A percentile compares a stretch with the other conserved stretches of the same genome.
These are phyloP conservation scores for Cheiracanthium punctorium DNA, from an alignment of 2,888 invertebrate species.

Conservation along the genomic window DNA sequence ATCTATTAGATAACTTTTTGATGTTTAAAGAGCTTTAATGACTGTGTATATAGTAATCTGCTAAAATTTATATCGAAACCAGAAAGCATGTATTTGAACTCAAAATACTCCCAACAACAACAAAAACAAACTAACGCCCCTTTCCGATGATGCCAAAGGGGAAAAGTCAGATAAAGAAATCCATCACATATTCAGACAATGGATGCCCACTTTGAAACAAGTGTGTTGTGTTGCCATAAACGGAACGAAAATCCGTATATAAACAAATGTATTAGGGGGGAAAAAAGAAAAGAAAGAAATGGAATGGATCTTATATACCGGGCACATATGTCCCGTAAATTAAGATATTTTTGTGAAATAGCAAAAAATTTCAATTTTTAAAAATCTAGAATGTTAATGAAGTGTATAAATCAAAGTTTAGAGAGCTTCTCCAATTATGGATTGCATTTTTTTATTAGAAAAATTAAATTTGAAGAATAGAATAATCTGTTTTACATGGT, in stretches of 20 bases:
- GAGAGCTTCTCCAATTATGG: neutral
- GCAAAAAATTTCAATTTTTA: neutral
- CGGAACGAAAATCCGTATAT: no score
- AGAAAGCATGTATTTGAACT: slow-evolving; percentile 58
- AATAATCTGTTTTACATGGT: no score
- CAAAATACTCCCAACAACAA: neutral
- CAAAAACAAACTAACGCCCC: slow-evolving; percentile 1
- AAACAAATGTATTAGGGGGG: no score
- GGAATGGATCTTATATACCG: no score
- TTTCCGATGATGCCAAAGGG: neutral
- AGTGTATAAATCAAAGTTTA: neutral
- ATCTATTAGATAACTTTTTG: slow-evolving; percentile 62
- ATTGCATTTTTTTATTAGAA: neutral
- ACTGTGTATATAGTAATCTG: neutral
- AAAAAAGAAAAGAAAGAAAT: no score
- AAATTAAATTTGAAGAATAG: slow-evolving; percentile 7
- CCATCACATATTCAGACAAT: slow-evolving; percentile 52
- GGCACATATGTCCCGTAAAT: neutral
- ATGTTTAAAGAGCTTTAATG: slow-evolving; percentile 30
- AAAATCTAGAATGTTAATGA: no score
- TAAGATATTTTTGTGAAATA: neutral
- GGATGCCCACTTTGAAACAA: slow-evolving; percentile 57
- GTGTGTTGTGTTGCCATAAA: no score
- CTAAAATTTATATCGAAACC: slow-evolving; percentile 21
- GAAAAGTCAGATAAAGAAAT: slow-evolving; percentile 18